Base-by-base conservation (phyloP, 2,113 vertebrate genomes). In the Theristicus caerulescens region DNA sequence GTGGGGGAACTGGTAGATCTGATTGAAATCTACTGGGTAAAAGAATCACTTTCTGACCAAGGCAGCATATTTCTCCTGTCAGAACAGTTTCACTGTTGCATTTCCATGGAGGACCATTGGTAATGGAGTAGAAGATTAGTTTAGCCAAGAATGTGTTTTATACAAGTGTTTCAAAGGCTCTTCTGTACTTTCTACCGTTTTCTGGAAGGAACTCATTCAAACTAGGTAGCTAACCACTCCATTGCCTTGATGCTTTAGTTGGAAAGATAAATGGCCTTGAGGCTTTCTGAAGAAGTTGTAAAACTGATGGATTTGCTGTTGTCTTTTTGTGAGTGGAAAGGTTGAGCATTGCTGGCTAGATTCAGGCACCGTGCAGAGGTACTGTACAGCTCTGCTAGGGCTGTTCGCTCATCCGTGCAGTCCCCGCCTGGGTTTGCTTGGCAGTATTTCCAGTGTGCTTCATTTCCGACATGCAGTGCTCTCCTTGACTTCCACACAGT, bases 51-150 rank as follows among this genome's bases (percentile, higher is more conserved):
- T 87, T 86, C 42, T 78, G 92, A 85, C 67, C 57, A 93, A 86
- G 54, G 49, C 66, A 94, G 40, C 64, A 66, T 29, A 40, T 93
- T 90, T 90, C 46, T 83, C 69, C 10, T 6, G 4, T 76, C 72
- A 73, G 77, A 96, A 66, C 12, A 74, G 46, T 85, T 79, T 92
- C 38, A 49, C 62, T 65, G 34, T 76, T 80, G 71, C 16, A 34
- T 95, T 95, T 95, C 84, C 61, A 16, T 36, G 46, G 52, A 81
- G 71, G 26, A 81, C 54, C 32, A 6, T 46, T 82, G 72, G 64
- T 93, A 94, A 82, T 91, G 78, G 64, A 84, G 70, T 70, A 57
- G 49, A 93, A 87, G 96, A 91, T 92, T 85, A 93, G 46, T 88
- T 84, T 51, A 95, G 82, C 67, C 67, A 71, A 44, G 36, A 90